Evolutionary conservation across 2,113 vertebrate species (phyloP).

Genomic region (Pangasianodon hypophthalmus): DNA sequence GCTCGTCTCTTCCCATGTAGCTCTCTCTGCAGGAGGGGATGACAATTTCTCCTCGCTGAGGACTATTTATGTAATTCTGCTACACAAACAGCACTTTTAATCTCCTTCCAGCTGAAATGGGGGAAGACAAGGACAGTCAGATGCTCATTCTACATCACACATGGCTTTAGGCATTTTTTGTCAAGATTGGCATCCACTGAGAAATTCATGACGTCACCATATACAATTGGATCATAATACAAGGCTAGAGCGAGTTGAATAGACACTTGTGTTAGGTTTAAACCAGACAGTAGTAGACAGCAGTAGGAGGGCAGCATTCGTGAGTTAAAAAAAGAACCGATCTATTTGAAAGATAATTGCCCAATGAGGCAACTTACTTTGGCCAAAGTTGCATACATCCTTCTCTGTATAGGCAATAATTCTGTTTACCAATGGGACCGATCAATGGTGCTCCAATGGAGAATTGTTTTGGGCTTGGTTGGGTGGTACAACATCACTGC

Average conservation of each 20-base stretch:
- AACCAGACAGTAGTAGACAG: not conserved
- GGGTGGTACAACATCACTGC: not conserved
- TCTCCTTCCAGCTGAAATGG: slow-evolving; percentile 58
- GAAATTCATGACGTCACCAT: slow-evolving; percentile 49
- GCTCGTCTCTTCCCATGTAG: slow-evolving; percentile 68
- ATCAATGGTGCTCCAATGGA: not conserved
- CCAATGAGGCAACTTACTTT: not conserved
- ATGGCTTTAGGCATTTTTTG: slow-evolving; percentile 46
- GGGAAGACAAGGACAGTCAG: slow-evolving; percentile 68
- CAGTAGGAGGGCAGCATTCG: not conserved
- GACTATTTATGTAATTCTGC: slow-evolving; percentile 67
- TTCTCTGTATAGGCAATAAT: not conserved
- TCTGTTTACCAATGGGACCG: not conserved
- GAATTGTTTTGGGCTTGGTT: not conserved
- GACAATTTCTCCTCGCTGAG: slow-evolving; percentile 54
- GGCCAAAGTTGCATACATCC: not conserved
- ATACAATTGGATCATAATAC: slow-evolving; percentile 27
- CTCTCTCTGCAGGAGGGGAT: slow-evolving; percentile 58
- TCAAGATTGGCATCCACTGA: slow-evolving; percentile 65
- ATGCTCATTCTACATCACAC: not conserved
- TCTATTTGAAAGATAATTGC: not conserved
- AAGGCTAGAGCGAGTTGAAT: not conserved
- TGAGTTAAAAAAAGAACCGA: not conserved
- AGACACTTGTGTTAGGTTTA: not conserved
- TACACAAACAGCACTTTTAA: slow-evolving; percentile 71